Evolutionary conservation across 2,797 vertebrate species (phyloP).

Genomic region (Cercopithecus mitis): DNA sequence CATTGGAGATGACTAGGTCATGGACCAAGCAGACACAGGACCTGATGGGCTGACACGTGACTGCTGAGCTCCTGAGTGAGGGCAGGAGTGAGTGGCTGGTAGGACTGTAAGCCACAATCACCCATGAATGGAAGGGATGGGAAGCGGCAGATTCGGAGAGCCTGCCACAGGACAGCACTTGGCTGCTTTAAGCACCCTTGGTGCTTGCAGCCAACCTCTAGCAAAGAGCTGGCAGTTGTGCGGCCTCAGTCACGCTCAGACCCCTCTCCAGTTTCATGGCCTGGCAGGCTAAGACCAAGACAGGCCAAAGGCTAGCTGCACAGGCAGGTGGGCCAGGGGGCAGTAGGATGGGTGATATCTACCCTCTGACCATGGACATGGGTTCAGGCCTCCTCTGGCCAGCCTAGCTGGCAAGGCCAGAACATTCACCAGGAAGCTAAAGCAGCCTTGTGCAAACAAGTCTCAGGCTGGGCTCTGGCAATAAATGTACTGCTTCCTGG

Average conservation of each 20-base stretch:
- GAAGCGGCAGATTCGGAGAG: conserved; percentile 33
- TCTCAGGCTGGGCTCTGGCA: conserved; percentile 47
- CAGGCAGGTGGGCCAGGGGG: conserved; percentile 45
- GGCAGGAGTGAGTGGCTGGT: conserved; percentile 10
- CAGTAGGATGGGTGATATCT: conserved; percentile 39
- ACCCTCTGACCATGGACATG: conserved; percentile 49
- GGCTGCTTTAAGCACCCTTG: conserved; percentile 46
- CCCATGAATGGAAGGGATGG: conserved; percentile 64
- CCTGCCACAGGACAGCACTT: conserved; percentile 52
- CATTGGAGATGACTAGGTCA: conserved; percentile 55
- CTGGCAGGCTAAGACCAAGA: conserved; percentile 51
- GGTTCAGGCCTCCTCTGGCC: conserved; percentile 2
- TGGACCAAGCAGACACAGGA: conserved; percentile 18
- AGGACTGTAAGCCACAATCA: conserved; percentile 43
- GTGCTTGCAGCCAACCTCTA: conserved; percentile 66
- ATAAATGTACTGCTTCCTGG: conserved; percentile 67
- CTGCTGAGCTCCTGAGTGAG: conserved; percentile 27
- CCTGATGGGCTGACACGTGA: conserved; percentile 33
- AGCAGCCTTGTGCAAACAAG: conserved; percentile 67
- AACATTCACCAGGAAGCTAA: conserved; percentile 67
- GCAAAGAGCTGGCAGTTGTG: conserved; percentile 65
- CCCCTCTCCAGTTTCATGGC: conserved; percentile 59
- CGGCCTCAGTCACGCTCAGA: conserved; percentile 52
- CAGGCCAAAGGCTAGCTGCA: not conserved
- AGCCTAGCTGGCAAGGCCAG: conserved; percentile 34